Evolutionary conservation across 1,140 invertebrate genomes (phyloP), one percentile per base, ranked within the genome.

Genomic region (Lepidurus arcticus): DNA sequence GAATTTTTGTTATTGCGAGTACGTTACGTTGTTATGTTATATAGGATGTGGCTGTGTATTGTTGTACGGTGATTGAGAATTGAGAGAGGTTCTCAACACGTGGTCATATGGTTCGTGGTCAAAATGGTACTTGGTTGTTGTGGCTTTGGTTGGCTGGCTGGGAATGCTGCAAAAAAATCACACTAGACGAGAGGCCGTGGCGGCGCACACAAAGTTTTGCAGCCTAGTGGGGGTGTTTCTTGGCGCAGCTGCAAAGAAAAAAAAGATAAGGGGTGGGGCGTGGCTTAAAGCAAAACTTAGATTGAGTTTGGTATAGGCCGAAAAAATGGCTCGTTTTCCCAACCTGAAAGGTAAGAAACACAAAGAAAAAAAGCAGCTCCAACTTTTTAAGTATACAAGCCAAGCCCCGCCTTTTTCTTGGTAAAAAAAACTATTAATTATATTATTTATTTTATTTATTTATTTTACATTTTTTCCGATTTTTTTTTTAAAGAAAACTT

Each of bases 101-200:
- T 65, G 53, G 53, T 34, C 34, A 34, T 65, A 65, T 21, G 53
- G 53, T 65, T 3, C 34, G 53, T 65, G 53, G 53, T 65, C 53
- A 65, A 65, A 65, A 21, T 65, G 53, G 53, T 65, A 65, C 53
- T 65, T 65, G 53, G 53, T 65, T 65, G 53, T 65, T 65, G 53
- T 65, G 53, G 53, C 53, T 65, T 65, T 65, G 53, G 53, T 65
- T 65, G 53, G 53, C 53, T 65, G 53, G 53, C 53, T 65, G 53
- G 53, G 21, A 65, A 65, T 9, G 53, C 53, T 65, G 53, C 53
- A 13, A 65, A 21, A 65, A 65, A 65, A 47, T n/a, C 16, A 65
- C 13, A 13, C 13, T 21, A 65, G 47, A 65, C 53, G 53, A 13
- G 21, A 65, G 21, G 21, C 53, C 16, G 16, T 65, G 53, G 21